Evolutionary conservation across 2,113 vertebrate genomes (phyloP).

Genomic region (Theristicus caerulescens): DNA sequence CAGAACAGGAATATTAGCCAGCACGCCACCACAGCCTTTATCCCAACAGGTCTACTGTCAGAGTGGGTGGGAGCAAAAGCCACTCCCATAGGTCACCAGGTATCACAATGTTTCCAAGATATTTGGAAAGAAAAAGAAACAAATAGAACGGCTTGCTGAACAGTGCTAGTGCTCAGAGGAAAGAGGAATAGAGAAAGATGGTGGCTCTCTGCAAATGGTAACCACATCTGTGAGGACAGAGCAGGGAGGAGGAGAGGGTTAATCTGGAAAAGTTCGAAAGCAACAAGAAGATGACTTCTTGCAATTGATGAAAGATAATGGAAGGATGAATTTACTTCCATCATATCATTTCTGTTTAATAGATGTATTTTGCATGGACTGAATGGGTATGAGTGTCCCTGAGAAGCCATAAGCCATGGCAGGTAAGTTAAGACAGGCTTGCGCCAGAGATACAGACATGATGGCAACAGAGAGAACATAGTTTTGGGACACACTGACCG

Average conservation of each 20-base stretch:
- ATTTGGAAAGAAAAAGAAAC: background rate
- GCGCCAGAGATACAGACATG: background rate
- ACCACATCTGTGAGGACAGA: background rate
- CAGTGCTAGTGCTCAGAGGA: background rate
- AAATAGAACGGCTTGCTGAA: background rate
- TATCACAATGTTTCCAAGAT: background rate
- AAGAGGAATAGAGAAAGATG: background rate
- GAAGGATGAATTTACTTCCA: background rate
- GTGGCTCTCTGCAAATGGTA: background rate
- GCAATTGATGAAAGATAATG: background rate
- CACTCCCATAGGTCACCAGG: background rate
- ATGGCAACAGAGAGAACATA: background rate
- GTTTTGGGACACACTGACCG: background rate
- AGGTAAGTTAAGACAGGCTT: background rate
- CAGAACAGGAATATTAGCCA: background rate
- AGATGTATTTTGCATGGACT: background rate
- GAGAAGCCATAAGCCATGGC: background rate
- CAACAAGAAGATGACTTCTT: background rate
- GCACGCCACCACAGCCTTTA: background rate
- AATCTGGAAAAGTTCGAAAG: background rate
- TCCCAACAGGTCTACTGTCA: background rate
- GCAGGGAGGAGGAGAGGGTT: background rate
- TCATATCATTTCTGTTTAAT: background rate
- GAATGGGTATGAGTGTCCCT: background rate
- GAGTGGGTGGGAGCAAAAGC: background rate